Evolutionary conservation across 2,888 invertebrate species (phyloP), one percentile per base, ranked within the genome.

Genomic region (Mactromeris polynyma): DNA sequence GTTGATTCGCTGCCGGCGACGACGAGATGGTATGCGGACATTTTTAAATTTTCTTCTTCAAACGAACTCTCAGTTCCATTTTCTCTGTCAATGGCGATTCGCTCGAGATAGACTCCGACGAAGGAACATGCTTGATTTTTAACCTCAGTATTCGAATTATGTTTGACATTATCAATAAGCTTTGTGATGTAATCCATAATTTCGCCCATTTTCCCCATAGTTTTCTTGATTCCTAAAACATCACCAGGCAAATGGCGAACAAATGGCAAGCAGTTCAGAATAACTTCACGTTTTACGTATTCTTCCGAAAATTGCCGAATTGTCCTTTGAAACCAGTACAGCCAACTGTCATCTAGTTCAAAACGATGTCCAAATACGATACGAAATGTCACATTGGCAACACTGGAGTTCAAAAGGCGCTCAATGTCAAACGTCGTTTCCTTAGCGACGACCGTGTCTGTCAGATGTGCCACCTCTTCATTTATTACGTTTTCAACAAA

Each of bases 1-100:
- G 85, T 82, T 2, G 89, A 85, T 69, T 89, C 89, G n/a, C 42
- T 85, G 6, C 87, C 89, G 3, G 85, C 81, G 7, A 81, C 89
- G 69, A 87, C 54, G 2, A 89, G 36, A 17, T 89, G 86, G 77
- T 64, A 83, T n/a, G 78, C 54, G 19, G 87, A 51, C 26, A 82
- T 42, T 40, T 64, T 73, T 42, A 87, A 19, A 33, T 79, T 40
- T 38, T 78, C 40, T 64, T 83, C 83, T n/a, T 77, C 82, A 7
- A 87, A 46, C n/a, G 87, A 36, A 64, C 78, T 78, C 31, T 83
- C 77, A 58, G 38, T 31, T 0, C 80, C 64, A 80, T 64, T 26
- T 2, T 38, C 40, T 36, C 42, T n/a, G 64, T 80, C 42, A 9
- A 26, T 58, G 21, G 42, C 85, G 26, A 85, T 80, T 31, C 69